phyloP scores from a whole-genome alignment of 2,888 invertebrate genomes.

The Drosophila kuntzei region DNA sequence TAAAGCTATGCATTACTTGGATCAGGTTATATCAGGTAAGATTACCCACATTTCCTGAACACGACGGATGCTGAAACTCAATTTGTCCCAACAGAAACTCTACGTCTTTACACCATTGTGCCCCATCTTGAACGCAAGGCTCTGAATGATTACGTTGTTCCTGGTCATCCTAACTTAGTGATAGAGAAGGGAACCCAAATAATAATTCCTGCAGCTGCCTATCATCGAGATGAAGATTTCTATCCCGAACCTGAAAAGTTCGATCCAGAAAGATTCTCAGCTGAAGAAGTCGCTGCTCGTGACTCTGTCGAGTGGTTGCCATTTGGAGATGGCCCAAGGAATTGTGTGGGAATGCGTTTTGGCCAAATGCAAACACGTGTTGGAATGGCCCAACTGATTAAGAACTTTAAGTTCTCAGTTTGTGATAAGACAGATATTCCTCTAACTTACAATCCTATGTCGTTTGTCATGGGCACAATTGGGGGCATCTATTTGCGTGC shows the following conservation, averaged over 20 bases:
- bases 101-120: slow-evolving; percentile 87
- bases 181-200: slow-evolving; percentile 85
- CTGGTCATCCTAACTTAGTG: slow-evolving; percentile 85
- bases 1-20: slow-evolving; percentile 85
- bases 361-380: slow-evolving; percentile 80
- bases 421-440: slow-evolving; percentile 72
- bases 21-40: slow-evolving; percentile 86
- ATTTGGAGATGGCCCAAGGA: slow-evolving; percentile 84
- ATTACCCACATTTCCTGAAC: background rate
- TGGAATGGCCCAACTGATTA: slow-evolving; percentile 77
- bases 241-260: slow-evolving; percentile 87
- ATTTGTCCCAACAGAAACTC: slow-evolving; percentile 85
- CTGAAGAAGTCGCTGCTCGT: slow-evolving; percentile 86
- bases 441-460: slow-evolving; percentile 53
- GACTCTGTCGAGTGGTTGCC: slow-evolving; percentile 84
- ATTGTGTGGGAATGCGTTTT: slow-evolving; percentile 83
- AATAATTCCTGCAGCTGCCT: slow-evolving; percentile 83
- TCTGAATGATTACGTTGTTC: slow-evolving; percentile 86
- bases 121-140: slow-evolving; percentile 86
- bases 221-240: slow-evolving; percentile 87
- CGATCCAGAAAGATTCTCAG: slow-evolving; percentile 88
- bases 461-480: slow-evolving; percentile 49
- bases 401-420: slow-evolving; percentile 70
- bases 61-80: background rate
- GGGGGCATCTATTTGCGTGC: slow-evolving; percentile 46